A percentile compares a stretch with the other conserved stretches of the same genome.
Evolutionary conservation across 2,113 vertebrate species (phyloP).

Genomic region (Pseudopodoces humilis): DNA sequence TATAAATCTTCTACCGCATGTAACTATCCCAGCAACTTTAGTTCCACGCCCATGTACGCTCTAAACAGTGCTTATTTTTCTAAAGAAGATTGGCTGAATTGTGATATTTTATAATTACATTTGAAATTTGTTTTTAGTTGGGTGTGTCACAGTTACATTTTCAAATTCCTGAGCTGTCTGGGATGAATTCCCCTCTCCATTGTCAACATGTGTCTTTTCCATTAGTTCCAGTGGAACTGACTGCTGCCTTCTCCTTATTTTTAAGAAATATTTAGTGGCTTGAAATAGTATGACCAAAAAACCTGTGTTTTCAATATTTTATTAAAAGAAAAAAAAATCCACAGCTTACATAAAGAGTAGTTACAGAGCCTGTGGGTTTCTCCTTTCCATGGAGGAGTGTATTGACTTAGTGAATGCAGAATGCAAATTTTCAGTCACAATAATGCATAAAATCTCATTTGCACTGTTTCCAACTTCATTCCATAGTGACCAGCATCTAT

Average conservation of each 20-base stretch:
- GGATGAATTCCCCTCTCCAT: neutral
- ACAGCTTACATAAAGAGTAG: neutral
- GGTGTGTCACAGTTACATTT: neutral
- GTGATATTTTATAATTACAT: neutral
- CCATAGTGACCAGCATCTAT: rapidly evolving
- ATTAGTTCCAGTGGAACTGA: neutral
- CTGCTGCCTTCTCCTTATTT: neutral
- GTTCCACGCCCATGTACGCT: neutral
- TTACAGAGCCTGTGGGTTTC: neutral
- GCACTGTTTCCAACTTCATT: neutral
- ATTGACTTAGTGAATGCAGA: neutral
- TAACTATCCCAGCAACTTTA: neutral
- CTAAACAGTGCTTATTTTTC: neutral
- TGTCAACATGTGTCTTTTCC: conserved; percentile 23
- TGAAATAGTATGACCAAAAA: neutral
- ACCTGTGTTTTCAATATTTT: neutral
- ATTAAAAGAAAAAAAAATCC: neutral
- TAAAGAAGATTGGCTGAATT: neutral
- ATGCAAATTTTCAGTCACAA: neutral
- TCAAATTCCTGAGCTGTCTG: conserved; percentile 11
- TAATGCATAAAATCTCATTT: neutral
- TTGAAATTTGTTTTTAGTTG: neutral
- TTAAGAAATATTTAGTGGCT: neutral
- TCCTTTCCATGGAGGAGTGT: neutral
- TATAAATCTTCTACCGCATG: neutral